phyloP scores from a whole-genome alignment of 2,797 vertebrate species.

The Paratrypauchen microcephalus region DNA sequence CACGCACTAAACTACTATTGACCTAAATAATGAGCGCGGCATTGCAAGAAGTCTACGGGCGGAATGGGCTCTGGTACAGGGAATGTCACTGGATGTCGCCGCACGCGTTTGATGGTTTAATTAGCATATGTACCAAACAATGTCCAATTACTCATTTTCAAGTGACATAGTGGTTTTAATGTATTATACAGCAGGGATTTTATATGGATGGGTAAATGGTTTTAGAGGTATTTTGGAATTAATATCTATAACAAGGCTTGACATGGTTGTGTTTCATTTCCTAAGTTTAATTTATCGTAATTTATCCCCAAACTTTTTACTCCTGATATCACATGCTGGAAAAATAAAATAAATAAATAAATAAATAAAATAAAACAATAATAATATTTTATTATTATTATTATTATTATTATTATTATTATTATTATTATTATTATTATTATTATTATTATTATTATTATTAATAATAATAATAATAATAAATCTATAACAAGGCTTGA shows the following conservation, averaged over 20 bases:
- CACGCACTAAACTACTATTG: background rate
- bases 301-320: too few relatives aligned
- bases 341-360: too few relatives aligned
- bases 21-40: background rate
- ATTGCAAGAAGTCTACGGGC: background rate
- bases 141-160: background rate
- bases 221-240: background rate
- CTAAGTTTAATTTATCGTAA: too few relatives aligned
- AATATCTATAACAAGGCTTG: background rate
- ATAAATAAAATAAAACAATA: too few relatives aligned
- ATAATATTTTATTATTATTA: too few relatives aligned
- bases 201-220: background rate
- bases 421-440: too few relatives aligned
- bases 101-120: constrained; percentile 1
- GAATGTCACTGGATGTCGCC: background rate
- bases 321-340: too few relatives aligned
- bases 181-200: background rate
- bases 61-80: background rate
- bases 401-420: too few relatives aligned
- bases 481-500: background rate
- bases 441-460: too few relatives aligned
- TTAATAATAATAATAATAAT: too few relatives aligned
- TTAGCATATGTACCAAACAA: background rate
- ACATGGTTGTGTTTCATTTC: too few relatives aligned
- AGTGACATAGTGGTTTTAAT: background rate